phyloP scores from a whole-genome alignment of 2,113 vertebrate species.

The Ibidorhyncha struthersii region DNA sequence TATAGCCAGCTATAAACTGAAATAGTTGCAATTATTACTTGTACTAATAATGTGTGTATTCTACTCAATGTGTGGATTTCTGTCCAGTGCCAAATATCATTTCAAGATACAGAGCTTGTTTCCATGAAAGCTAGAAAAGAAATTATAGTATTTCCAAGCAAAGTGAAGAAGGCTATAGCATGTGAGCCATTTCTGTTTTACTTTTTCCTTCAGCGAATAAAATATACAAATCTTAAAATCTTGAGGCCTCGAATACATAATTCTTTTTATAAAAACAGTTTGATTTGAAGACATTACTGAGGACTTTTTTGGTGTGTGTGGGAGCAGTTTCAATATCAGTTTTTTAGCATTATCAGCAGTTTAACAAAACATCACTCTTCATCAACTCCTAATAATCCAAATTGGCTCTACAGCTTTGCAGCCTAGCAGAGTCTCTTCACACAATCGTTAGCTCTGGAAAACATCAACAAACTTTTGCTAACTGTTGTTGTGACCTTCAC shows the following conservation, averaged over 20 bases:
- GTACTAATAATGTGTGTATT: background rate
- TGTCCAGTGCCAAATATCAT: background rate
- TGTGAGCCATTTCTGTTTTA: background rate
- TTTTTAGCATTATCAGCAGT: background rate
- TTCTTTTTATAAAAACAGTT: background rate
- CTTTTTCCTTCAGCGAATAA: background rate
- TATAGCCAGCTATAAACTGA: background rate
- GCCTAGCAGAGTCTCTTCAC: background rate
- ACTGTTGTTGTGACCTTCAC: background rate
- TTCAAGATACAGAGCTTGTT: background rate
- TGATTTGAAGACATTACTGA: background rate
- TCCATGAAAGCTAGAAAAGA: background rate
- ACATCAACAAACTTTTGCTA: background rate
- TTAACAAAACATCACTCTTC: background rate
- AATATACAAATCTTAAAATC: background rate
- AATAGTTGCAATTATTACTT: background rate
- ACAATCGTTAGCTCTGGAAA: background rate
- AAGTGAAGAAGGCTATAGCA: background rate
- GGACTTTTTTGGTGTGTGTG: background rate
- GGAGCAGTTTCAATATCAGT: background rate
- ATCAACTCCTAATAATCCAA: slow-evolving; percentile 10
- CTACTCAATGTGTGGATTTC: background rate
- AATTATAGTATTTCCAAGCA: background rate
- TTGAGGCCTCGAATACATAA: background rate
- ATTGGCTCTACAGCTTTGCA: background rate